These are phyloP conservation scores for Hedya salicella DNA, from an alignment of 2,888 invertebrate genomes.

Conservation along the genomic window DNA sequence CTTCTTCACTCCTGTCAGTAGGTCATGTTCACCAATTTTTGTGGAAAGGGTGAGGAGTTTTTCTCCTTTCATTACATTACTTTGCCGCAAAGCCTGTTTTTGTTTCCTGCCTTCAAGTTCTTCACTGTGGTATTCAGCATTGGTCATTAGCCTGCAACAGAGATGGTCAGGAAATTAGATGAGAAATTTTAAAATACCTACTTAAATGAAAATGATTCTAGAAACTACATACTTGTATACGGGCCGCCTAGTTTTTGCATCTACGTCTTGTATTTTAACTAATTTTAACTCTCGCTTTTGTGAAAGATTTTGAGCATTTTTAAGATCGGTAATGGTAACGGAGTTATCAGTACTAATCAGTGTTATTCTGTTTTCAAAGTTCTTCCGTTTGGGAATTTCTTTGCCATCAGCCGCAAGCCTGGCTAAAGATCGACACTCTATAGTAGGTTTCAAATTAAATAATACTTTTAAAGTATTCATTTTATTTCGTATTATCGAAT, in stretches of 20 bases:
- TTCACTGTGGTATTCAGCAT: constrained; percentile 86
- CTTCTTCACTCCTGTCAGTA: constrained; percentile 86
- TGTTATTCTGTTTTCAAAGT: constrained; percentile 85
- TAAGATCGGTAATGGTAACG: constrained; percentile 86
- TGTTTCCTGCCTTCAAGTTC: constrained; percentile 83
- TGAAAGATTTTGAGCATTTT: constrained; percentile 89
- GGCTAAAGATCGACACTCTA: constrained; percentile 60
- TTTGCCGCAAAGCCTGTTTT: constrained; percentile 73
- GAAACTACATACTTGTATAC: constrained; percentile 85
- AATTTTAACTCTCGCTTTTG: constrained; percentile 88
- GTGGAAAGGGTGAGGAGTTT: constrained; percentile 87
- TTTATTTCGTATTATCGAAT: constrained; percentile 33
- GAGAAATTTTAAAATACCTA: background rate
- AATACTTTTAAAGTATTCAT: constrained; percentile 66
- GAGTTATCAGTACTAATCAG: constrained; percentile 85
- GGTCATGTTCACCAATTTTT: constrained; percentile 87
- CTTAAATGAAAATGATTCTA: constrained; percentile 11
- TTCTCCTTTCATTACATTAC: constrained; percentile 82
- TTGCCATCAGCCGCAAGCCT: constrained; percentile 74
- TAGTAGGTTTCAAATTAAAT: constrained; percentile 55
- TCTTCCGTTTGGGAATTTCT: constrained; percentile 75
- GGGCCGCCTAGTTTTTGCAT: constrained; percentile 88
- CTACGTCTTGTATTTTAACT: constrained; percentile 87
- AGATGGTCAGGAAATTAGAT: background rate
- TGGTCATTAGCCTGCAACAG: constrained; percentile 85